Evolutionary conservation across 2,888 invertebrate species (phyloP).

Genomic region (Polia nebulosa): DNA sequence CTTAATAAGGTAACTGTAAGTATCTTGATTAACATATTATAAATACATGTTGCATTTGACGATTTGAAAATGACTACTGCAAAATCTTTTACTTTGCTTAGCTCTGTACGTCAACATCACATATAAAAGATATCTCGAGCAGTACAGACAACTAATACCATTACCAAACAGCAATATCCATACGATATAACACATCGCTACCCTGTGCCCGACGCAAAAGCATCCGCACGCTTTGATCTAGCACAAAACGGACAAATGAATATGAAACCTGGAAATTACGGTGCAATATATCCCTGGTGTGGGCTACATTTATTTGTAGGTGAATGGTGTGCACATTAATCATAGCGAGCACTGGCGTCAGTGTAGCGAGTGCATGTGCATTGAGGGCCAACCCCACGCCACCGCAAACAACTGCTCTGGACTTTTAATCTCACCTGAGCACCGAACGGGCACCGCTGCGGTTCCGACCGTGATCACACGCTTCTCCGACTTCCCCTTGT

Average conservation of each 20-base stretch:
- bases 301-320: constrained; percentile 79
- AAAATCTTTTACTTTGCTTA: too few relatives aligned
- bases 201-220: constrained; percentile 35
- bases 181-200: constrained; percentile 55
- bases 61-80: too few relatives aligned
- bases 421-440: constrained; percentile 87
- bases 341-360: constrained; percentile 76
- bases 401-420: constrained; percentile 85
- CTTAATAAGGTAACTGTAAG: constrained; percentile 56
- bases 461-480: constrained; percentile 73
- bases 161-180: constrained; percentile 39
- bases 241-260: constrained; percentile 80
- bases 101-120: neutral
- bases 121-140: neutral
- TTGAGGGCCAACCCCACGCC: constrained; percentile 73
- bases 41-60: constrained; percentile 21
- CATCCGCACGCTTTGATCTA: constrained; percentile 75
- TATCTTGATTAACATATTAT: constrained; percentile 16
- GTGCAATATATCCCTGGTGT: constrained; percentile 76
- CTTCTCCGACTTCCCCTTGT: constrained; percentile 49
- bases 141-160: constrained; percentile 20
- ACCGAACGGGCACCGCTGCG: constrained; percentile 72
- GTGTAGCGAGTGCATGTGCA: constrained; percentile 80
- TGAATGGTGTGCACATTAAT: constrained; percentile 83
- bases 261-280: constrained; percentile 81